Conservation (phyloP, 2,113 vertebrate species). For the Heterotilapia buettikoferi region DNA sequence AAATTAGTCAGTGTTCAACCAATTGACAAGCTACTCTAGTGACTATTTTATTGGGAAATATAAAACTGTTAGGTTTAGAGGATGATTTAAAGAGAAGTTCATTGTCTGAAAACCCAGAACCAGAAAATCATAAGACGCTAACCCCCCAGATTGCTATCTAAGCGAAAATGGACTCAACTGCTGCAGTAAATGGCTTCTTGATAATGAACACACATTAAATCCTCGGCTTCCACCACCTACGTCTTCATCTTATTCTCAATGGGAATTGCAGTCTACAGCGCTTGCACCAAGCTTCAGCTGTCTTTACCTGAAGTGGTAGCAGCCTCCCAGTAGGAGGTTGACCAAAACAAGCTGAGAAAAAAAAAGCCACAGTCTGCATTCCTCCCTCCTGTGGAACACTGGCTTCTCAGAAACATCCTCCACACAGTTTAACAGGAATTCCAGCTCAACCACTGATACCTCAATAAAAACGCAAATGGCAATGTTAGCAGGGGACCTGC, state of each 20-base stretch:
- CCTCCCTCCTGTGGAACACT: neutral
- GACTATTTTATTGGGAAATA: neutral
- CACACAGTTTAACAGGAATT: constrained; percentile 37
- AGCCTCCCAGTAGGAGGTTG: neutral
- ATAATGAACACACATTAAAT: neutral
- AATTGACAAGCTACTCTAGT: neutral
- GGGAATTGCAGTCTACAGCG: neutral
- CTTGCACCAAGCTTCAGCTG: neutral
- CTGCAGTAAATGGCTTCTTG: neutral
- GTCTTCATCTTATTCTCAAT: neutral
- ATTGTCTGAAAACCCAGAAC: neutral
- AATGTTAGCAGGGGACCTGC: neutral
- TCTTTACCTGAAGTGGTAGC: neutral
- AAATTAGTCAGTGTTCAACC: neutral
- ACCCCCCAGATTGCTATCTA: rapidly evolving
- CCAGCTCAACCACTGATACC: constrained; percentile 11
- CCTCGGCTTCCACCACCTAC: neutral
- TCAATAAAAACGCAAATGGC: constrained; percentile 24
- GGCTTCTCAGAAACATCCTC: neutral
- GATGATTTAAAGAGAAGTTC: neutral
- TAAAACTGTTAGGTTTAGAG: neutral
- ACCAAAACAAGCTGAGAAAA: constrained; percentile 5
- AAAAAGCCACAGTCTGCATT: neutral
- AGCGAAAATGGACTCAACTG: neutral
- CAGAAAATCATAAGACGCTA: neutral